A percentile compares a stretch with the other conserved stretches of the same genome.
Evolutionary conservation across 2,113 vertebrate species (phyloP).

Genomic region (Crotalus tigris): DNA sequence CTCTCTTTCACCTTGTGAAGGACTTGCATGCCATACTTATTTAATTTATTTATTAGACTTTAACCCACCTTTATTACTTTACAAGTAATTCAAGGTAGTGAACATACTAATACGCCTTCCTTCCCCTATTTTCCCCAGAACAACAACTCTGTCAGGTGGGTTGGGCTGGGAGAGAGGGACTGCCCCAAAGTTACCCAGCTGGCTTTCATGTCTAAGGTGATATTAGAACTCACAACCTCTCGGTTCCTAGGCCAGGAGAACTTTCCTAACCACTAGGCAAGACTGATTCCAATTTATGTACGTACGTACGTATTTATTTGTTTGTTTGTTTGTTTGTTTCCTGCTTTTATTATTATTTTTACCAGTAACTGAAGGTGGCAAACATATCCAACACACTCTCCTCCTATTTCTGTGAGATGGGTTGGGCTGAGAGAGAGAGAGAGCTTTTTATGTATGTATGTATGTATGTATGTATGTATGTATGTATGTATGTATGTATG

Average conservation of each 20-base stretch:
- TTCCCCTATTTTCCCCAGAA: not conserved
- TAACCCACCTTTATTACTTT: not conserved
- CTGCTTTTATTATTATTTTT: not conserved
- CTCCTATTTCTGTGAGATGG: not conserved
- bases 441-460: too few relatives aligned
- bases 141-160: not conserved
- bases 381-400: not conserved
- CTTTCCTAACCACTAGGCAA: not conserved
- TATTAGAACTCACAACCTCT: not conserved
- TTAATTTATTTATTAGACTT: not conserved
- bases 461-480: too few relatives aligned
- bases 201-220: not conserved
- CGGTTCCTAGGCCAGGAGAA: not conserved
- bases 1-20: not conserved
- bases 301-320: too few relatives aligned
- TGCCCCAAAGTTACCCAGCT: not conserved
- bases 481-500: not conserved
- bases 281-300: not conserved
- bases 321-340: too few relatives aligned
- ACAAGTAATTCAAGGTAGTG: not conserved
- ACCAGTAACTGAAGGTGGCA: not conserved
- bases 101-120: not conserved
- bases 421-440: too few relatives aligned
- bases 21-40: not conserved
- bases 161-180: not conserved